A percentile compares a stretch with the other conserved stretches of the same genome.
These are phyloP conservation scores for Leucozona laternaria DNA, from an alignment of 2,888 invertebrate genomes.

Conservation along the genomic window DNA sequence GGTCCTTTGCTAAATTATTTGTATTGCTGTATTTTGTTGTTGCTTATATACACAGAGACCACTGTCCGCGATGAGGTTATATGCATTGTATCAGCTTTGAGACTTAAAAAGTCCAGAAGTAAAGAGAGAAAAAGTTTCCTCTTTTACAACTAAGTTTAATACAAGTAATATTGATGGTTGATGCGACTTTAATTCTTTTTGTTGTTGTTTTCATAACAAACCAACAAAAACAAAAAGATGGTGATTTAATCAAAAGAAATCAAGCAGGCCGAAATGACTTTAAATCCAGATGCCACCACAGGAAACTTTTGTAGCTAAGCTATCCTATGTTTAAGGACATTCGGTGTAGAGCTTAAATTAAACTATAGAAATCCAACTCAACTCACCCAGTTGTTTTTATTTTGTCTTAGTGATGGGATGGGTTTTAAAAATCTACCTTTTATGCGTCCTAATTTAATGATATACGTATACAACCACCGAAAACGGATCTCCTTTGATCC, in stretches of 20 bases:
- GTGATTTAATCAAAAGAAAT: conserved; percentile 10
- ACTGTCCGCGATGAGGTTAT: neutral
- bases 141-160: neutral
- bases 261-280: neutral
- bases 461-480: neutral
- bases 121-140: neutral
- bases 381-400: neutral
- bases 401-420: too few species aligned
- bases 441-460: neutral
- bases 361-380: neutral
- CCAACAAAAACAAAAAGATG: neutral
- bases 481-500: conserved; percentile 7
- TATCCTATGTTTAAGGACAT: neutral
- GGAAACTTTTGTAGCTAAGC: neutral
- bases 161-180: neutral
- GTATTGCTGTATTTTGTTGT: neutral
- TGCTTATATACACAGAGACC: neutral
- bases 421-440: conserved; percentile 1
- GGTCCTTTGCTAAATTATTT: too few species aligned
- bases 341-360: neutral
- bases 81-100: neutral
- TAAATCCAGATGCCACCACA: neutral
- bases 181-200: conserved; percentile 3
- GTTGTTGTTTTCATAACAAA: neutral
- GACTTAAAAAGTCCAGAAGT: neutral